Base-by-base conservation (phyloP, 2,888 invertebrate genomes). In the Ctenicera cuprea region DNA sequence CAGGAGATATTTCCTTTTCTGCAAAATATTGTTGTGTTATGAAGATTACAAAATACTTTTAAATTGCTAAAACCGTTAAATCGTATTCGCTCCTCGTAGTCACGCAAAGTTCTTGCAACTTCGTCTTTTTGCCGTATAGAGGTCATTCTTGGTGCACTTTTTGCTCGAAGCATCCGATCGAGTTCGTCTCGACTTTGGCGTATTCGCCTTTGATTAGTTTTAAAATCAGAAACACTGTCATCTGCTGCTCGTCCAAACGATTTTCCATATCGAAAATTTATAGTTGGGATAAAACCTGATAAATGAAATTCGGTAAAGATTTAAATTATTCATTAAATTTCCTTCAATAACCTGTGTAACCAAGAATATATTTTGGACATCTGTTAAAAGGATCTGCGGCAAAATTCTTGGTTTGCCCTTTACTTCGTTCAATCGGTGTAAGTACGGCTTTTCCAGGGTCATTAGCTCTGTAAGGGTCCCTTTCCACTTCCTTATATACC, bases 231-330 rank as follows among this genome's bases (percentile, higher is more conserved):
- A 88, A 88, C 90, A 85, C 90, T 90, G 82, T 91, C 91, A 80
- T 91, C 91, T 0, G 90, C 90, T 1, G 91, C 87, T 65, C 89
- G 86, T 0, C 89, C 89, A 80, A 90, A 91, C 0, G 91, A 90
- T 84, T 90, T 90, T 2, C 91, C 91, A 82, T 89, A 92, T 83
- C 90, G 91, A 81, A 90, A 92, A 82, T 90, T 89, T 88, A 92
- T 90, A 14, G 93, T 93, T 8, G 93, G 93, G 71, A 93, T 92
- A 81, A 92, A 93, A 16, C 89, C 89, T 88, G 16, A 18, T n/a
- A 26, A 26, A 26, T 52, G 26, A 3, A 7, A 12, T 14, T 45
- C 1, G 2, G 2, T n/a, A 16, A 48, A 5, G 9, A 20, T 12
- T 16, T 20, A 16, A 16, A 48, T 14, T 1, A 20, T 8, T 14